These are phyloP conservation scores for Pristionchus mayeri DNA, from an alignment of 2,888 invertebrate species.

Conservation along the genomic window DNA sequence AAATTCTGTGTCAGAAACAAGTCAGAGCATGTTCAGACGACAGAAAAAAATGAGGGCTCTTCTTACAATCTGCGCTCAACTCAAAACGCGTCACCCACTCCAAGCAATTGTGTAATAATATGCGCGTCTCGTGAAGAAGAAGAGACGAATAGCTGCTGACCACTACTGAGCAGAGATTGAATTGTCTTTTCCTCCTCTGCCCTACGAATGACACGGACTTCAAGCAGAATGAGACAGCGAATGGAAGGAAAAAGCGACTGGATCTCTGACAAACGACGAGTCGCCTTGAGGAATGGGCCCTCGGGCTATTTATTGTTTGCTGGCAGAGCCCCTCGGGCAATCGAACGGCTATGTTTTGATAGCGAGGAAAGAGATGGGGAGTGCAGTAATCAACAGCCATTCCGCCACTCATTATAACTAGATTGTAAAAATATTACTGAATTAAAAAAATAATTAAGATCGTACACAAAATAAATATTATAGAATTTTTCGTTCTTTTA, in stretches of 20 bases:
- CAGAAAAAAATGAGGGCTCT: too few species aligned
- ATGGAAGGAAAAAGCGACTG: not conserved
- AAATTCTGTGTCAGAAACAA: too few species aligned
- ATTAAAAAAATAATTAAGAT: too few species aligned
- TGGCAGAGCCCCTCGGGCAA: not conserved
- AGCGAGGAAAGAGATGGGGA: not conserved
- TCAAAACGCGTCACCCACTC: not conserved
- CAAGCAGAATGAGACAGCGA: not conserved
- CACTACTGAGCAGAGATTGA: too few species aligned
- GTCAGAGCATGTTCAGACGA: too few species aligned
- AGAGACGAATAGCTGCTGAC: too few species aligned
- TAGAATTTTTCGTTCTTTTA: too few species aligned
- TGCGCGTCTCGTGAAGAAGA: not conserved
- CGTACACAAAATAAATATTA: too few species aligned
- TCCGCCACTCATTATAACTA: too few species aligned
- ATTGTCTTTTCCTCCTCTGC: too few species aligned
- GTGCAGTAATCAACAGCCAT: too few species aligned
- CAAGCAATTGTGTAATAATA: constrained; percentile 5
- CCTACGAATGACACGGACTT: not conserved
- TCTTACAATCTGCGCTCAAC: not conserved
- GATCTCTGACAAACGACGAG: constrained; percentile 12
- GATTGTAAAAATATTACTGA: too few species aligned
- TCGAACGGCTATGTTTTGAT: constrained; percentile 25
- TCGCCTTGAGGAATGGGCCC: constrained; percentile 4
- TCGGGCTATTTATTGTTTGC: constrained; percentile 6